These are phyloP conservation scores for Nomada flava DNA, from an alignment of 2,888 invertebrate genomes.

Conservation along the genomic window DNA sequence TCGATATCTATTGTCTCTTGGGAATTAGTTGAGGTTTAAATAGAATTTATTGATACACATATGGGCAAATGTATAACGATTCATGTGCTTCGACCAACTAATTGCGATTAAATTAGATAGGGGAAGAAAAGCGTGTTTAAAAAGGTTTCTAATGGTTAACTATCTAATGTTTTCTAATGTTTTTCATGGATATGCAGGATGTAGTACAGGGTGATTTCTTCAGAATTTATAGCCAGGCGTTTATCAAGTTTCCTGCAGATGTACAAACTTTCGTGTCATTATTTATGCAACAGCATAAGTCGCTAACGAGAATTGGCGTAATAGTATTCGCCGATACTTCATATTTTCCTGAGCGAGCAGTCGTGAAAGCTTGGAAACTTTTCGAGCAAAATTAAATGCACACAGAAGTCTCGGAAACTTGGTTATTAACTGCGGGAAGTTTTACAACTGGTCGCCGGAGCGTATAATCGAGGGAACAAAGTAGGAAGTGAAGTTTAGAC, in stretches of 20 bases:
- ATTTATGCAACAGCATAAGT: conserved; percentile 3
- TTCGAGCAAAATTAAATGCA: conserved; percentile 27
- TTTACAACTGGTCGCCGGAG: conserved; percentile 13
- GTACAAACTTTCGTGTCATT: background rate
- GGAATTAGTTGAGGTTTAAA: no score
- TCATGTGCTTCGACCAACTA: no score
- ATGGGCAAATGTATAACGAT: no score
- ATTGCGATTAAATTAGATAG: no score
- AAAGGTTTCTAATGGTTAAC: no score
- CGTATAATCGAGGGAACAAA: conserved; percentile 21
- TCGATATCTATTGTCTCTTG: no score
- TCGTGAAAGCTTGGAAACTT: conserved; percentile 13
- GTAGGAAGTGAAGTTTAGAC: conserved; percentile 7
- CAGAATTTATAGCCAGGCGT: background rate
- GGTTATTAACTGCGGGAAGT: conserved; percentile 44
- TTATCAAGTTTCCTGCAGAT: background rate
- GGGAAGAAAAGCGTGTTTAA: no score
- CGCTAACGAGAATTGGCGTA: conserved; percentile 8
- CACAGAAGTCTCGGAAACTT: conserved; percentile 30
- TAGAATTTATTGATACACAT: no score
- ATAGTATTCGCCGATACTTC: conserved; percentile 10
- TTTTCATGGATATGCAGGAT: no score
- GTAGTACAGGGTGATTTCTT: no score
- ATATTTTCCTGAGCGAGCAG: conserved; percentile 7
- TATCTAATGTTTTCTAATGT: no score